Conservation (phyloP, 1,140 invertebrate species). For the Notospermus geniculatus region DNA sequence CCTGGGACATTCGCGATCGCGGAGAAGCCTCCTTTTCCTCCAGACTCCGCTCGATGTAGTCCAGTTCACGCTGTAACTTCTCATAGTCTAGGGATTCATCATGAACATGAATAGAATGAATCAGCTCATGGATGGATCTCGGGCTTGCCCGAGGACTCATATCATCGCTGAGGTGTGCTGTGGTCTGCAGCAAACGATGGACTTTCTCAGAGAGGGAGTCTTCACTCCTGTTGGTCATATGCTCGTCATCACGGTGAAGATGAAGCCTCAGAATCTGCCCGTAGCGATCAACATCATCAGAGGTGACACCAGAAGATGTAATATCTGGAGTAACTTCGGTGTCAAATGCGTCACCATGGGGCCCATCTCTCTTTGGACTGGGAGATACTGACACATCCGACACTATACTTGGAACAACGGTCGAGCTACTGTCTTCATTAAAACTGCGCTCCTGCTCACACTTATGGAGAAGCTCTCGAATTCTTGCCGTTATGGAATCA, state of each 20-base stretch:
- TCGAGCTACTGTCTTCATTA: neutral
- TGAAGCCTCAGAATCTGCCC: neutral
- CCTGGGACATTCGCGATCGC: neutral
- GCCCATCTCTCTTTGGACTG: neutral
- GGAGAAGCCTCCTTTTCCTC: neutral
- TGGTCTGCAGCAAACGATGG: conserved; percentile 4
- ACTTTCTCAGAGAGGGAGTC: neutral
- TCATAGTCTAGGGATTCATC: neutral
- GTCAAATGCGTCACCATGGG: neutral
- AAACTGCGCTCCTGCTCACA: conserved; percentile 5
- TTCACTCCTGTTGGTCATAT: neutral
- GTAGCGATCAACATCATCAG: neutral
- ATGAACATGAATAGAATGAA: neutral
- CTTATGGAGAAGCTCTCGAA: neutral
- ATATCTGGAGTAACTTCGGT: neutral
- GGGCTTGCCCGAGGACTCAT: conserved; percentile 3
- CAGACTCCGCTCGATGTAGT: conserved; percentile 5
- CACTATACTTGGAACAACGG: neutral
- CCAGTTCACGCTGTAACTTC: conserved; percentile 4
- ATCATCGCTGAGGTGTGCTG: neutral
- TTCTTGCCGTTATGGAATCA: conserved; percentile 1
- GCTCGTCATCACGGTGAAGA: neutral
- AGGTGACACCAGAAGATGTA: neutral
- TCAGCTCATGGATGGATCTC: neutral
- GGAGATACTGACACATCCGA: neutral